These are phyloP conservation scores for Matsumurasca onukii DNA, from an alignment of 1,140 invertebrate species.

Conservation along the genomic window DNA sequence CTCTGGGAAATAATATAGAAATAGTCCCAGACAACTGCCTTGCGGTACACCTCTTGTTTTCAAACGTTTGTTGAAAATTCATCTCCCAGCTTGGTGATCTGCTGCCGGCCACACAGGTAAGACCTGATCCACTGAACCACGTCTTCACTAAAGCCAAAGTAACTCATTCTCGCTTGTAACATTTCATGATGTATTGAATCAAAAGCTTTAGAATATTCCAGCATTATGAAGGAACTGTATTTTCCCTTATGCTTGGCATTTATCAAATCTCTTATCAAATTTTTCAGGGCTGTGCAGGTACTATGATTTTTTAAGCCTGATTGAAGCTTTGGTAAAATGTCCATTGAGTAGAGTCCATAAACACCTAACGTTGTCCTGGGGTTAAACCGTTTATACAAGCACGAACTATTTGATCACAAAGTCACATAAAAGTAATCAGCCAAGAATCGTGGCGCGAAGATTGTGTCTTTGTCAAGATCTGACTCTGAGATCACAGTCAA, in stretches of 20 bases:
- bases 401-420: too few relatives aligned
- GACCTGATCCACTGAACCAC: neutral
- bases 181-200: neutral
- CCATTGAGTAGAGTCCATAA: too few relatives aligned
- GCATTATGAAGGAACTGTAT: conserved; percentile 1
- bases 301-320: conserved; percentile 3
- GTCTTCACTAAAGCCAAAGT: neutral
- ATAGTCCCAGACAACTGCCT: neutral
- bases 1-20: neutral
- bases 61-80: neutral
- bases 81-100: too few relatives aligned
- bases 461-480: too few relatives aligned
- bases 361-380: too few relatives aligned
- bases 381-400: too few relatives aligned
- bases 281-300: neutral
- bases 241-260: neutral
- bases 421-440: too few relatives aligned
- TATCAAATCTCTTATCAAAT: neutral
- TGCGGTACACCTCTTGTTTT: neutral
- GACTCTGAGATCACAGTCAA: too few relatives aligned
- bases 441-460: too few relatives aligned
- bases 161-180: neutral
- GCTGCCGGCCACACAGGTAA: neutral
- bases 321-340: neutral
- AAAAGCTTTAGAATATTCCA: conserved; percentile 10